Percentiles rank a stretch among this genome's conserved stretches.
Evolutionary conservation across 2,888 invertebrate species (phyloP).

Genomic region (Piscicola geometra): DNA sequence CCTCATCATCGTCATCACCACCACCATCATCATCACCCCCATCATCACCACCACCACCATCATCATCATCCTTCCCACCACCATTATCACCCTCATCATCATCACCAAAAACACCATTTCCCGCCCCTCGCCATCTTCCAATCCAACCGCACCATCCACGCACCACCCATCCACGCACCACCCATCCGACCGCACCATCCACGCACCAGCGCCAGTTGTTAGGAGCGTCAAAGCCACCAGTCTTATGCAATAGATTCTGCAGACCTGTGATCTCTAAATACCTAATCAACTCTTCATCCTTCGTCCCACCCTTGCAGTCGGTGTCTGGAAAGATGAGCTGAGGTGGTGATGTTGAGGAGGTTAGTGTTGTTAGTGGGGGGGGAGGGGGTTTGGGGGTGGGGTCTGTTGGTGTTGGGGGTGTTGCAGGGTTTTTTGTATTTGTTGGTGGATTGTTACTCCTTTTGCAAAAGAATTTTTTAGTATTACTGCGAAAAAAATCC

Average conservation of each 20-base stretch:
- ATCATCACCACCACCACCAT: too few species aligned
- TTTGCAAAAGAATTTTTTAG: background rate
- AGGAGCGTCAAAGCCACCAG: slow-evolving; percentile 53
- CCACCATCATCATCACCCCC: too few species aligned
- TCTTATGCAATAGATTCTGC: slow-evolving; percentile 47
- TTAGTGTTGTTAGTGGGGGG: background rate
- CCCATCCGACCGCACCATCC: too few species aligned
- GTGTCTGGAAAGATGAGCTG: slow-evolving; percentile 24
- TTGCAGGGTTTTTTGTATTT: background rate
- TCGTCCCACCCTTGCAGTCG: background rate
- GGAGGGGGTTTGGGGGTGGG: background rate
- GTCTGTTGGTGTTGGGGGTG: background rate
- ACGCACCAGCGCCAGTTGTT: slow-evolving; percentile 59
- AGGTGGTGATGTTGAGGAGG: background rate
- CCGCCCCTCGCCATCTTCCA: too few species aligned
- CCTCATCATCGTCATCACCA: too few species aligned
- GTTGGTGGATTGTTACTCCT: background rate
- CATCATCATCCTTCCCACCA: background rate
- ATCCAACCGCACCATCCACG: too few species aligned
- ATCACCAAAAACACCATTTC: too few species aligned
- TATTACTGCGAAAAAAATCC: background rate
- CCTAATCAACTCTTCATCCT: slow-evolving; percentile 49
- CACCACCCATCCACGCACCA: too few species aligned
- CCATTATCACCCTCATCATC: background rate
- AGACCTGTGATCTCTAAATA: slow-evolving; percentile 52